Conservation (phyloP, 2,797 vertebrate genomes). For the Thalassophryne amazonica region DNA sequence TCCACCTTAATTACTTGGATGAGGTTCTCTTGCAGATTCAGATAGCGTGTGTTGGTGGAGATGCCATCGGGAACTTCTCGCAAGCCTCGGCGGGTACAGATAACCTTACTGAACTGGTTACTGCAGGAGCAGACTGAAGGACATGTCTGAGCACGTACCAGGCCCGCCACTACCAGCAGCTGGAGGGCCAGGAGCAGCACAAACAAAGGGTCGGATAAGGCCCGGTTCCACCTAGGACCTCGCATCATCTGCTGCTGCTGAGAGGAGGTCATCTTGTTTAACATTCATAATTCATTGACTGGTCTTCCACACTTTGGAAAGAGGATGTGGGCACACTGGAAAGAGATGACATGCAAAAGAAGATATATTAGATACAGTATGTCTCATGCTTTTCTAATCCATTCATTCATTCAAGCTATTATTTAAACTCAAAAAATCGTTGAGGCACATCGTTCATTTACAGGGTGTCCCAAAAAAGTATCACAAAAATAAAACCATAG, state of each 20-base stretch:
- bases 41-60: constrained; percentile 95
- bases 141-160: constrained; percentile 98
- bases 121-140: constrained; percentile 98
- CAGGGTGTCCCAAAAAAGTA: too few species aligned
- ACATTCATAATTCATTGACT: constrained; percentile 99
- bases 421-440: too few species aligned
- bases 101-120: constrained; percentile 99
- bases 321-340: constrained; percentile 71
- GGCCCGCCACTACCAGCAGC: constrained; percentile 96
- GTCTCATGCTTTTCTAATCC: not conserved
- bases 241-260: constrained; percentile 99
- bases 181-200: constrained; percentile 98
- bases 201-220: constrained; percentile 99
- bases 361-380: constrained; percentile 17
- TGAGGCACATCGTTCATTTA: too few species aligned
- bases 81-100: constrained; percentile 94
- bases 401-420: too few species aligned
- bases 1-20: constrained; percentile 99
- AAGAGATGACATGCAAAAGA: constrained; percentile 49
- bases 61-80: constrained; percentile 98
- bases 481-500: too few species aligned
- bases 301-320: constrained; percentile 84
- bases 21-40: constrained; percentile 98
- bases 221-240: constrained; percentile 99
- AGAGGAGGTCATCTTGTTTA: constrained; percentile 99